Conservation (phyloP, 2,113 vertebrate genomes). For the Mirounga angustirostris region DNA sequence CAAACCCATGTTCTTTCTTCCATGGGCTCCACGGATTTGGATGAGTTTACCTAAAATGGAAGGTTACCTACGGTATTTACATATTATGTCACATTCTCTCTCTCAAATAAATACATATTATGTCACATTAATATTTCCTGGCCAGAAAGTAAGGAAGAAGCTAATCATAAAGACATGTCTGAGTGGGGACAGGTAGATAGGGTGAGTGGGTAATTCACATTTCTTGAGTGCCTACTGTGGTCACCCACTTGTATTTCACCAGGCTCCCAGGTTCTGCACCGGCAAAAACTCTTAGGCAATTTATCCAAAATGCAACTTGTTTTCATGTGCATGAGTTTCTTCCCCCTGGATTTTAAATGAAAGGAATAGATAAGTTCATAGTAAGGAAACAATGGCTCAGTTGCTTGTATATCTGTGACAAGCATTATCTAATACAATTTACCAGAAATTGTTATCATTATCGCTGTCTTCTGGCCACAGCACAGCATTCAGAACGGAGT, state of each 20-base stretch:
- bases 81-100: neutral
- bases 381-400: constrained; percentile 76
- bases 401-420: constrained; percentile 66
- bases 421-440: constrained; percentile 72
- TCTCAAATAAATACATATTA: too few relatives aligned
- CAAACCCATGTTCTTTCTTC: neutral
- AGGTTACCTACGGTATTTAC: neutral
- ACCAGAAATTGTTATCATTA: constrained; percentile 73
- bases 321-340: constrained; percentile 65
- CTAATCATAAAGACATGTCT: neutral
- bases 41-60: neutral
- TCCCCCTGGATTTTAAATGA: constrained; percentile 82
- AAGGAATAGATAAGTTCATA: constrained; percentile 78
- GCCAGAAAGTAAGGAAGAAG: neutral
- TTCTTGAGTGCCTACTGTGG: neutral
- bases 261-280: neutral
- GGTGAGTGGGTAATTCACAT: neutral
- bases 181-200: neutral
- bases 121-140: neutral
- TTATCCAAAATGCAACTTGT: neutral
- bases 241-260: neutral
- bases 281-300: constrained; percentile 14
- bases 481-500: constrained; percentile 21
- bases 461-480: constrained; percentile 45
- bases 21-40: neutral